phyloP scores from a whole-genome alignment of 2,113 vertebrate genomes.

The Uria lomvia region DNA sequence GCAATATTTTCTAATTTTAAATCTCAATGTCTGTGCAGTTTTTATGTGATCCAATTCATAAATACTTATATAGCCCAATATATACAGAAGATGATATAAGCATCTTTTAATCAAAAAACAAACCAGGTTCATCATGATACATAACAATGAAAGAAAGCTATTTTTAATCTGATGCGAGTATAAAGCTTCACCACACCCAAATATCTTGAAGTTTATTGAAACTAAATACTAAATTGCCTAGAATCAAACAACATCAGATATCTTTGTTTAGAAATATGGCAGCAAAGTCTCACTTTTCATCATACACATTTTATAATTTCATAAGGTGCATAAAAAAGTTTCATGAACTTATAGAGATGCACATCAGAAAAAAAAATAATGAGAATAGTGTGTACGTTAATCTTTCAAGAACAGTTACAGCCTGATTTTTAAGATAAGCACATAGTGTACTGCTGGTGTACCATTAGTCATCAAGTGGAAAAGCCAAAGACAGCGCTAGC shows the following conservation, averaged over 20 bases:
- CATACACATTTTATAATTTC: background rate
- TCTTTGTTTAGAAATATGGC: background rate
- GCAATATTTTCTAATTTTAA: background rate
- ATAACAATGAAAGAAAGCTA: background rate
- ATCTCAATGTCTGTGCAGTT: background rate
- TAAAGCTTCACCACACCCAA: background rate
- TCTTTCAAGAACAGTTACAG: background rate
- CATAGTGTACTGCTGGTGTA: background rate
- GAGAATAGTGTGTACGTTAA: background rate
- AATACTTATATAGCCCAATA: background rate
- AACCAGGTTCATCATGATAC: background rate
- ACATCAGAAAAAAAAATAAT: background rate
- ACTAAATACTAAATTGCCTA: background rate
- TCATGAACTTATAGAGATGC: background rate
- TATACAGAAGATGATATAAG: background rate
- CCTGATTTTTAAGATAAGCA: background rate
- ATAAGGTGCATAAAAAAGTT: background rate
- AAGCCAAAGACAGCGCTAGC: background rate
- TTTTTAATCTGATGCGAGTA: background rate
- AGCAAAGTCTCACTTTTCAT: background rate
- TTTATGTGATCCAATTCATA: background rate
- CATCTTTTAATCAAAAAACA: background rate
- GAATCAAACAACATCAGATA: background rate
- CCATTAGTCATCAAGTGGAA: background rate
- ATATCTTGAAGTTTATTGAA: background rate